Evolutionary conservation across 2,113 vertebrate genomes (phyloP), one percentile per base, ranked within the genome.

Genomic region (Lepidothrix coronata): DNA sequence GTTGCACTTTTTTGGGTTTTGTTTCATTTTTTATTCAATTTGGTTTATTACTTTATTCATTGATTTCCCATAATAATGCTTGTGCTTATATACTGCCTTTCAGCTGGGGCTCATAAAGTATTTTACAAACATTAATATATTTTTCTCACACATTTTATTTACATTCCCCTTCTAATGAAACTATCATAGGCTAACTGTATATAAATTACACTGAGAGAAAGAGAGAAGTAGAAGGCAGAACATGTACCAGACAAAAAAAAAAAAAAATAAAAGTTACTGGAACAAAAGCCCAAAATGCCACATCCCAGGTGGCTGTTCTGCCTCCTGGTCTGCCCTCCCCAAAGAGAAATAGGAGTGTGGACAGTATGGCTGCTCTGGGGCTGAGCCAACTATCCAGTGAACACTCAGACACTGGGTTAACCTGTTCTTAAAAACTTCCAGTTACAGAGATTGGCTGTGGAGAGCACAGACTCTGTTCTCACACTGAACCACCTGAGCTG

Each of bases 31-130:
- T 83, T 88, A 55, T 78, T 65, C 70, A 30, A 46, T 75, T 84
- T 91, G 31, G 33, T 82, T 93, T 97, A 94, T 96, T 97, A 86
- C 75, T 24, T 80, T 92, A 93, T 95, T 95, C 81, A 91, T 94
- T 91, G 94, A 96, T 96, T 97, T 96, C 70, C 78, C 35, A 82
- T 85, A 95, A 59, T 76, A 85, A 89, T 59, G 68, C 54, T 85
- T 80, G 39, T 88, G 72, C 46, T 90, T 96, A 85, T 90, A 89
- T 90, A 95, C 59, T 90, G 59, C 91, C 89, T 83, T 91, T 93
- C 89, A 58, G 58, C 54, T n/a, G 28, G 48, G 59, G 43, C 19
- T 83, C 78, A n/a, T 88, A 80, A 95, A 89, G 48, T 80, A 55
- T 62, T 91, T 94, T 41, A 80, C 58, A 90, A 96, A 89, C 41